Evolutionary conservation across 2,113 vertebrate genomes (phyloP).

Genomic region (Nipponia nippon): DNA sequence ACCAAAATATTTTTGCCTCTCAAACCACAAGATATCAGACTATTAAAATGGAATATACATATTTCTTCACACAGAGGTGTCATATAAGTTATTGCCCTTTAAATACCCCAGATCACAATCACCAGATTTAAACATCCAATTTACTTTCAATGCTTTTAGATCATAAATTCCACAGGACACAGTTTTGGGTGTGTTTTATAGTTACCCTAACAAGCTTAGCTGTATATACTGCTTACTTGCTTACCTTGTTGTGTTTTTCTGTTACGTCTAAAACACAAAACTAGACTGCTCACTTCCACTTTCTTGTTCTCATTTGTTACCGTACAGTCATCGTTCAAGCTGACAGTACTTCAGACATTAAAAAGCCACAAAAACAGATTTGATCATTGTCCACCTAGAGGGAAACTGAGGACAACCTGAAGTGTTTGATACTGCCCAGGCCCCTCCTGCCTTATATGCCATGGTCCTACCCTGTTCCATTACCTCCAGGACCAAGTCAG

Average conservation of each 20-base stretch:
- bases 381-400: neutral
- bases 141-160: neutral
- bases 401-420: neutral
- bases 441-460: neutral
- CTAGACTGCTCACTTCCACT: neutral
- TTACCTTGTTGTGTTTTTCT: neutral
- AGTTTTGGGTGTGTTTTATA: neutral
- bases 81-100: neutral
- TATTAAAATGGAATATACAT: neutral
- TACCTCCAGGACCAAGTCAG: neutral
- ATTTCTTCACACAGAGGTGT: neutral
- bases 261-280: neutral
- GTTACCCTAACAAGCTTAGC: neutral
- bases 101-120: neutral
- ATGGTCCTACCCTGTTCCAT: neutral
- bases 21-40: neutral
- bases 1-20: neutral
- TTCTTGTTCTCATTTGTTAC: neutral
- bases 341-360: neutral
- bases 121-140: neutral
- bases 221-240: neutral
- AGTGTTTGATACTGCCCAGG: neutral
- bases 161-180: neutral
- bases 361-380: neutral
- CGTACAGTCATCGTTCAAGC: accelerated